A percentile compares a stretch with the other conserved stretches of the same genome.
Evolutionary conservation across 2,888 invertebrate species (phyloP).

Genomic region (Mythimna loreyi): DNA sequence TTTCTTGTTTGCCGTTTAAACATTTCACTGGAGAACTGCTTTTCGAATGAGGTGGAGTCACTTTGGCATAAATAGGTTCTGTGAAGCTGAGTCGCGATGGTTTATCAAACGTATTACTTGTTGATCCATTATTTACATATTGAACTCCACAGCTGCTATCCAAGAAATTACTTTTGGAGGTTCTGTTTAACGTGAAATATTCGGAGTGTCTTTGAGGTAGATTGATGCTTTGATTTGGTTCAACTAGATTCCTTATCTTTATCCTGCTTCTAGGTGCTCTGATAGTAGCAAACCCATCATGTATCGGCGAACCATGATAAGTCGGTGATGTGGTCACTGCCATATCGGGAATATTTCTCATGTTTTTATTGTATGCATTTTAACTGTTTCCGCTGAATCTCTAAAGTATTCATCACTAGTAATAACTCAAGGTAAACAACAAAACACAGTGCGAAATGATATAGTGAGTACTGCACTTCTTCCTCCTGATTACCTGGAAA

Average conservation of each 20-base stretch:
- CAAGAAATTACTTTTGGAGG: conserved; percentile 84
- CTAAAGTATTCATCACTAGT: conserved; percentile 14
- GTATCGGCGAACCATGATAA: conserved; percentile 91
- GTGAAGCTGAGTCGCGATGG: conserved; percentile 84
- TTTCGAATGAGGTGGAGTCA: conserved; percentile 82
- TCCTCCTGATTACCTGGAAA: conserved; percentile 74
- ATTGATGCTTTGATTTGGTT: conserved; percentile 82
- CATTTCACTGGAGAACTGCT: conserved; percentile 83
- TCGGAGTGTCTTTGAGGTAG: conserved; percentile 89
- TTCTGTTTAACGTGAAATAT: conserved; percentile 88
- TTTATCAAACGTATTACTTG: conserved; percentile 73
- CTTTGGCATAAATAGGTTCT: conserved; percentile 88
- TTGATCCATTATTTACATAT: conserved; percentile 76
- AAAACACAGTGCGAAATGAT: conserved; percentile 51
- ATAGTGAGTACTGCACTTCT: conserved; percentile 62
- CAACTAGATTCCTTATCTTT: conserved; percentile 87
- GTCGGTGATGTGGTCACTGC: conserved; percentile 86
- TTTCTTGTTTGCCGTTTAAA: conserved; percentile 79
- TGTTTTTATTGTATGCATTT: conserved; percentile 51
- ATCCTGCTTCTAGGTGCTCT: conserved; percentile 91
- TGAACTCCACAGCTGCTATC: conserved; percentile 84
- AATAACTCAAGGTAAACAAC: conserved; percentile 31
- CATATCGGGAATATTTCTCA: conserved; percentile 74
- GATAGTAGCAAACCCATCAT: conserved; percentile 97
- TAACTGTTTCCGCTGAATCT: conserved; percentile 43